Base-by-base conservation (phyloP, 1,140 invertebrate species). In the Drosophila pachea region DNA sequence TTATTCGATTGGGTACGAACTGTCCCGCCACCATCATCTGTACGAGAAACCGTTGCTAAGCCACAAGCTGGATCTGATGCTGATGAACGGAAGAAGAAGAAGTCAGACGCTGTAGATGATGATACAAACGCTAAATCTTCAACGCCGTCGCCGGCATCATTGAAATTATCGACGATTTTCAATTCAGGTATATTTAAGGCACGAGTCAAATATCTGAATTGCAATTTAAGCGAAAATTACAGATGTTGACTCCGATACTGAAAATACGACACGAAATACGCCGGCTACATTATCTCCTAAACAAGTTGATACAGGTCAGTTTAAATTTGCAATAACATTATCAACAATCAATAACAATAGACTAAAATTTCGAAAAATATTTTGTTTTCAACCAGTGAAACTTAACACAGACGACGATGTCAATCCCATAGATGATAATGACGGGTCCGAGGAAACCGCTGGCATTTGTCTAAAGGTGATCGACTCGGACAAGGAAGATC, bases 1-100 rank as follows among this genome's bases (percentile, higher is more conserved):
- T 60, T 84, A 8, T 84, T 84, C 33, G 79, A 84, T 22, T 33
- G 76, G 14, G 81, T 84, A 7, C 72, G 83, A 12, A 69, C 73
- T 7, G 81, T 76, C 0, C 69, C 81, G 47, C 79, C 79, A 22
- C 79, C 79, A 9, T 16, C 47, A 14, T 50, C 48, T 7, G 64
- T 84, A n/a, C 29, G 61, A 7, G 53, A 75, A 22, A 22, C 22
- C 22, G 22, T 22, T 22, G 22, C 22, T 22, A 22, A 22, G 22
- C 22, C 22, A 22, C 22, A 22, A 22, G 22, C 22, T 22, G 11
- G 22, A 22, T 5, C 22, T 22, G 2, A 5, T 11, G 11, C 4
- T 7, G 16, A 47, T 0, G 7, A 16, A n/a, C 22, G 1, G 5
- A 5, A 3, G 9, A 8, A 3, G 9, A 8, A n/a, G 4, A 31